Base-by-base conservation (phyloP, 2,888 invertebrate genomes). In the Cataglyphis cursor region DNA sequence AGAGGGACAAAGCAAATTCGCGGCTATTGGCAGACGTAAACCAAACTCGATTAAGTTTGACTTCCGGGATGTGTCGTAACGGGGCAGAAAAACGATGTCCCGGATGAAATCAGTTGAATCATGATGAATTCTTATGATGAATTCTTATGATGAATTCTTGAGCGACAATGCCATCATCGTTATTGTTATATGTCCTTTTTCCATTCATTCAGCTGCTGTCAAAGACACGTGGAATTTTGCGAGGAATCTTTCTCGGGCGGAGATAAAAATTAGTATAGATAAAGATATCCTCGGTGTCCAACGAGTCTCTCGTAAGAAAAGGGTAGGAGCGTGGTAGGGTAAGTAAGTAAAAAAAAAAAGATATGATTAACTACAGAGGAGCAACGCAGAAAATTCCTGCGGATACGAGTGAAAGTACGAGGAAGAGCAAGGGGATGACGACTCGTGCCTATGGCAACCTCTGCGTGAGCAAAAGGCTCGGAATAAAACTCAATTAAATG, bases 1-100 rank as follows among this genome's bases (percentile, higher is more conserved):
- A 51, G 68, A 68, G 48, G 57, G 38, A 61, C 21, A 64, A 35
- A 44, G 59, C 44, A 80, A 70, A 80, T 24, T 72, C 59, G 44
- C 72, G 59, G 44, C 44, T 57, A 78, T 78, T 21, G 41, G 76
- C 35, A 61, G 62, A 51, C 76, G 73, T 41, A 48, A 74, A 75
- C 81, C 64, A 84, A 85, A 83, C 75, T 84, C 85, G 84, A 85
- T 85, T 81, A 85, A 85, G 75, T 85, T 64, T 44, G 62, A 75
- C 78, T 80, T 68, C 44, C 82, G 54, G 8, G 5, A 10, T 48
- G 54, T 51, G 41, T 75, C 35, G 73, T 51, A 24, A 21, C 31
- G 57, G 15, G 28, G n/a, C 4, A 38, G 35, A 12, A 21, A 28
- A 41, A 31, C 24, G n/a, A n/a, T 68, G 41, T 41, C 68, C 2